A percentile compares a stretch with the other conserved stretches of the same genome.
Evolutionary conservation across 2,888 invertebrate genomes (phyloP).

Genomic region (Amiota minor): DNA sequence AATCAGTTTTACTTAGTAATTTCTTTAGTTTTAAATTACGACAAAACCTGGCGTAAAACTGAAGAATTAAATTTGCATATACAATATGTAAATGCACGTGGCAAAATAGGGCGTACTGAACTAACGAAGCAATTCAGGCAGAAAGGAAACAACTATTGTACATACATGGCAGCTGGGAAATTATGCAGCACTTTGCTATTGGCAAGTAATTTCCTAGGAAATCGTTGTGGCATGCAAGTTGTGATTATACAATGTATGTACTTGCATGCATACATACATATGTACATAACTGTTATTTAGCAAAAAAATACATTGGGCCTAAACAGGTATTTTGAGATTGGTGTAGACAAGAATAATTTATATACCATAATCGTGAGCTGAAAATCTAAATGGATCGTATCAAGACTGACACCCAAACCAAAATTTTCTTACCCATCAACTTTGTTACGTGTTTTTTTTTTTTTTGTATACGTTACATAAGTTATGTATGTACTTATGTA

Average conservation of each 20-base stretch:
- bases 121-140: slow-evolving; percentile 28
- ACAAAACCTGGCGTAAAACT: neutral
- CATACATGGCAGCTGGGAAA: slow-evolving; percentile 36
- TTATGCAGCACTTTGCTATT: slow-evolving; percentile 5
- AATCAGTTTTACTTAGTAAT: slow-evolving; percentile 44
- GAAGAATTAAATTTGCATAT: slow-evolving; percentile 48
- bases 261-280: slow-evolving; percentile 18
- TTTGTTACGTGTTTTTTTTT: too few species aligned
- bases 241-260: neutral
- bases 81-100: slow-evolving; percentile 42
- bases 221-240: slow-evolving; percentile 20
- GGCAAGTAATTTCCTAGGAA: slow-evolving; percentile 16
- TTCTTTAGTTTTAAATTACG: slow-evolving; percentile 13
- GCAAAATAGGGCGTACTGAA: slow-evolving; percentile 35
- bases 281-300: neutral
- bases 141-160: slow-evolving; percentile 35
- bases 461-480: too few species aligned
- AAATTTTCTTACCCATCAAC: too few species aligned
- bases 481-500: too few species aligned
- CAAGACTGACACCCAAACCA: too few species aligned
- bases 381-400: slow-evolving; percentile 69
- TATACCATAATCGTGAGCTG: slow-evolving; percentile 68
- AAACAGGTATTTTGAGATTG: neutral
- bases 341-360: slow-evolving; percentile 58
- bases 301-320: too few species aligned